Base-by-base conservation (phyloP, 2,888 invertebrate genomes). In the Phytoseiulus persimilis region DNA sequence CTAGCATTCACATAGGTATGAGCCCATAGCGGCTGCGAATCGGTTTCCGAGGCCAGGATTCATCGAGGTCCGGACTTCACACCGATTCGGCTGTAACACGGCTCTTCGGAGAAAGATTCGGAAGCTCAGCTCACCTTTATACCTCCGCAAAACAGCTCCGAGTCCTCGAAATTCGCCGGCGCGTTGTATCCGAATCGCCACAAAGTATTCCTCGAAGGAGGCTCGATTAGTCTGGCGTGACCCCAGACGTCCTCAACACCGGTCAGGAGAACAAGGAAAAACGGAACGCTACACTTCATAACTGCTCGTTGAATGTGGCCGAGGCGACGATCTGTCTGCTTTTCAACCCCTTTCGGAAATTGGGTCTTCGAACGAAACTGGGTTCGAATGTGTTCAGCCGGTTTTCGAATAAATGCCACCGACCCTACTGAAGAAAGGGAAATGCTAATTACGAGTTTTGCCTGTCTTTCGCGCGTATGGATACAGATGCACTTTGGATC, bases 121-220 rank as follows among this genome's bases (percentile, higher is more conserved):
- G 65, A 65, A 6, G 65, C 23, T 23, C 18, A 2, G 65, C 65
- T 28, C 31, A 87, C 87, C 87, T 87, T 87, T 28, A 87, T 87
- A 6, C 87, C 87, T 32, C 87, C 87, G 87, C 87, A 87, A 39
- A 87, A 87, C 33, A 87, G 87, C 23, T 87, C 87, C 9, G 87
- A 87, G 45, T 87, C 87, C 18, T 87, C 87, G 33, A 87, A 87
- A 45, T 87, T 87, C 6, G 87, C 39, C 33, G 87, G 39, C 11
- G 87, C 32, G 45, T 87, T 31, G 32, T 87, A 87, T n/a, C 87
- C 87, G 33, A 87, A 87, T 14, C 87, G 32, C 87, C 87, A 87
- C n/a, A 87, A 31, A 32, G 87, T 87, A n/a, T 87, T 87, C 6
- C 87, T 33, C 32, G 87, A 87, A 6, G 87, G 87, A n/a, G 87